Evolutionary conservation across 2,113 vertebrate genomes (phyloP).

Genomic region (Beaufortia kweichowensis): DNA sequence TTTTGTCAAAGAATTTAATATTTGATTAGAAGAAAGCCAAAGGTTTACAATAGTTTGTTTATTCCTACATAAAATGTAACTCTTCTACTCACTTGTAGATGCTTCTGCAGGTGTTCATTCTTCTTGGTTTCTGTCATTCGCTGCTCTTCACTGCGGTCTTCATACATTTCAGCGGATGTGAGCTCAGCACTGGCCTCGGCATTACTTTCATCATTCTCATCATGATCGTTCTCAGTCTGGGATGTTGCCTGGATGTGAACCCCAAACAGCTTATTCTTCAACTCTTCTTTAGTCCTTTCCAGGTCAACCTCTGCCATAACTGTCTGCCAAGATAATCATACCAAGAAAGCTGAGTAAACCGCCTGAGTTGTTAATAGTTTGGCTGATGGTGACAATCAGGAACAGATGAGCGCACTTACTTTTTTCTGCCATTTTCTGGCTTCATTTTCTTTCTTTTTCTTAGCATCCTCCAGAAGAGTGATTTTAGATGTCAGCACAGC

Average conservation of each 20-base stretch:
- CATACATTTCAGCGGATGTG: conserved; percentile 79
- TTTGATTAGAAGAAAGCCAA: too few species aligned
- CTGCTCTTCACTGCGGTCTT: conserved; percentile 93
- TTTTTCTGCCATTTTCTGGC: conserved; percentile 89
- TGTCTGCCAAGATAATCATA: conserved; percentile 74
- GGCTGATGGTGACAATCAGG: conserved; percentile 8
- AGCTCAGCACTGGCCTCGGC: conserved; percentile 93
- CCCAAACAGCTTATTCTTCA: conserved; percentile 86
- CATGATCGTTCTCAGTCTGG: conserved; percentile 84
- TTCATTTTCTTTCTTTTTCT: conserved; percentile 91
- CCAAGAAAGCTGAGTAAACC: too few species aligned
- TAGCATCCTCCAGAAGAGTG: conserved; percentile 86
- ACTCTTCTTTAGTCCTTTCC: conserved; percentile 87
- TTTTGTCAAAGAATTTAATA: too few species aligned
- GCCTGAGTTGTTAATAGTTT: too few species aligned
- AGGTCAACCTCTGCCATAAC: conserved; percentile 86
- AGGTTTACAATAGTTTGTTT: too few species aligned
- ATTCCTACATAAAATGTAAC: too few species aligned
- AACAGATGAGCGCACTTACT: conserved; percentile 76
- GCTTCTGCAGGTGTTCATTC: conserved; percentile 91
- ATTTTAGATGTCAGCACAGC: conserved; percentile 89
- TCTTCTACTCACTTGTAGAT: conserved; percentile 81
- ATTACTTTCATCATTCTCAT: conserved; percentile 91
- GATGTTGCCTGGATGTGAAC: conserved; percentile 84
- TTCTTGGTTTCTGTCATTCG: conserved; percentile 93